Evolutionary conservation across 2,888 invertebrate genomes (phyloP).

Genomic region (Rutpela maculata): DNA sequence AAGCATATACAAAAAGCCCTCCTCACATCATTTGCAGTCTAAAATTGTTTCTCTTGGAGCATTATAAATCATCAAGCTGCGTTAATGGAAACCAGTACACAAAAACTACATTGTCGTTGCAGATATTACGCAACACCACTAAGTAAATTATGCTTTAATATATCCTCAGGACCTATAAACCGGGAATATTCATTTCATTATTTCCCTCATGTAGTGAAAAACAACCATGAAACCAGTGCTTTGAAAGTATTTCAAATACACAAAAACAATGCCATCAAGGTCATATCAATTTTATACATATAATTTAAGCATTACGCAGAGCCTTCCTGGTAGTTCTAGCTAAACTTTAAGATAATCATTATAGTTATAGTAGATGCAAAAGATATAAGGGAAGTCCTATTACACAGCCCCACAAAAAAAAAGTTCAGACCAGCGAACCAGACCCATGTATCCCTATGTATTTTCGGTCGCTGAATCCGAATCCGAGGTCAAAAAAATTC

Average conservation of each 20-base stretch:
- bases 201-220: background rate
- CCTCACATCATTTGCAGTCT: background rate
- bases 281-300: too few species aligned
- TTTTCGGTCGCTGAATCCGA: too few species aligned
- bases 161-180: background rate
- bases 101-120: constrained; percentile 1
- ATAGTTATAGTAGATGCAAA: too few species aligned
- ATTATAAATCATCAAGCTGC: background rate
- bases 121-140: background rate
- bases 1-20: background rate
- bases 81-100: background rate
- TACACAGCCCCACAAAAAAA: too few species aligned
- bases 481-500: too few species aligned
- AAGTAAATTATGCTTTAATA: background rate
- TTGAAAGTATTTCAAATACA: background rate
- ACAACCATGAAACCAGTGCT: background rate
- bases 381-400: too few species aligned
- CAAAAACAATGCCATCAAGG: too few species aligned
- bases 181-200: background rate
- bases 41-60: background rate
- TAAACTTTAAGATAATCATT: too few species aligned
- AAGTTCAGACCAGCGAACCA: too few species aligned
- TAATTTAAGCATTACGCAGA: too few species aligned
- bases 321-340: too few species aligned
- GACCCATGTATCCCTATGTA: too few species aligned